Base-by-base conservation (phyloP, 2,888 invertebrate species). In the Apotomis turbidana region DNA sequence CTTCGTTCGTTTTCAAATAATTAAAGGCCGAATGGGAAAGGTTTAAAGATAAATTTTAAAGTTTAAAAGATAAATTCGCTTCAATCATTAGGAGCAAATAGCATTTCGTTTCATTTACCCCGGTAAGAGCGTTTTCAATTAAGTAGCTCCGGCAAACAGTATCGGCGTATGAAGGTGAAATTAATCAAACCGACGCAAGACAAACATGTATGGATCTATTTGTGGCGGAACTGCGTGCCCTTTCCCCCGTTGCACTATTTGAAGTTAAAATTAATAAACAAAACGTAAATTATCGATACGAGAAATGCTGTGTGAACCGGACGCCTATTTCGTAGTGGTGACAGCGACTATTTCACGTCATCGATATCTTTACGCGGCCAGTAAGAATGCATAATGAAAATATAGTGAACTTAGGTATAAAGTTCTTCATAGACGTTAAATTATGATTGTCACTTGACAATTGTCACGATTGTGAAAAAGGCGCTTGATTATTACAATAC, bases 111-210 rank as follows among this genome's bases (percentile, higher is more conserved):
- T 91, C 90, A 91, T 92, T 92, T 91, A 90, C 90, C 87, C 84
- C 88, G 85, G 87, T 88, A 90, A 90, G 91, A 91, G 90, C 89
- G 90, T 90, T 93, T 93, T 90, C 92, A 93, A 93, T 93, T 93
- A 93, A 90, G 91, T 88, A 89, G 83, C 87, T 88, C 89, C 89
- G 87, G 87, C 91, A 90, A 91, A 90, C 91, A 90, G 91, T 93
- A 93, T 92, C 91, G 91, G 90, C 88, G 90, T 93, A 93, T 93
- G 92, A 91, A 92, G 92, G 91, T 93, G 90, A 91, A 91, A 93
- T 93, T 92, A 93, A 93, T 93, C 93, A 92, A 93, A 90, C 89
- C 86, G 84, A 87, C 85, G 87, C 89, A 92, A 93, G 91, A 91
- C 92, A 93, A 92, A 93, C 91, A 93, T 90, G 88, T 88, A 87